Conservation (phyloP, 2,113 vertebrate species). For the Serranochromis macrocephalus region DNA sequence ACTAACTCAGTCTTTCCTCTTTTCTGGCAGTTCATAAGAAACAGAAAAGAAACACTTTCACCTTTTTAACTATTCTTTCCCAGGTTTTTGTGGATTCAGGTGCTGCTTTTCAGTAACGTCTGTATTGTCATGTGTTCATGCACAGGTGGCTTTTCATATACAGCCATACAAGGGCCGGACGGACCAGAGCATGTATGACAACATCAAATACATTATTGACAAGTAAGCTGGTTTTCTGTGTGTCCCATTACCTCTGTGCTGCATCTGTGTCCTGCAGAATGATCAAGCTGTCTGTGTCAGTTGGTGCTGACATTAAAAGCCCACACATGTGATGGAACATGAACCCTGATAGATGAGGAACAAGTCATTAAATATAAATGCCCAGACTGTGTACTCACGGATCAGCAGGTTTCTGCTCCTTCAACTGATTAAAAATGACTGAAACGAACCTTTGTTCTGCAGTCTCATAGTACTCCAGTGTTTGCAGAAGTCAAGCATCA, state of each 20-base stretch:
- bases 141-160: conserved; percentile 86
- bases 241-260: neutral
- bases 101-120: neutral
- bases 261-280: neutral
- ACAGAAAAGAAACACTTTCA: neutral
- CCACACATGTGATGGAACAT: neutral
- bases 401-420: neutral
- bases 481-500: neutral
- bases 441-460: neutral
- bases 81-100: neutral
- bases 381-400: neutral
- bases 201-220: conserved; percentile 86
- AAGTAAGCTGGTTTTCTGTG: conserved; percentile 67
- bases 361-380: conserved; percentile 42
- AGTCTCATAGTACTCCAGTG: neutral
- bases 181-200: conserved; percentile 81
- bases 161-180: conserved; percentile 84
- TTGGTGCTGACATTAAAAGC: neutral
- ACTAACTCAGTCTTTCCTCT: neutral
- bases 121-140: neutral
- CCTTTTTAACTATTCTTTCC: neutral
- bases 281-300: neutral
- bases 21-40: neutral
- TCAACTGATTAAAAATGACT: neutral
- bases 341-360: neutral